These are phyloP conservation scores for Gavia stellata DNA, from an alignment of 2,113 vertebrate genomes.

Conservation along the genomic window DNA sequence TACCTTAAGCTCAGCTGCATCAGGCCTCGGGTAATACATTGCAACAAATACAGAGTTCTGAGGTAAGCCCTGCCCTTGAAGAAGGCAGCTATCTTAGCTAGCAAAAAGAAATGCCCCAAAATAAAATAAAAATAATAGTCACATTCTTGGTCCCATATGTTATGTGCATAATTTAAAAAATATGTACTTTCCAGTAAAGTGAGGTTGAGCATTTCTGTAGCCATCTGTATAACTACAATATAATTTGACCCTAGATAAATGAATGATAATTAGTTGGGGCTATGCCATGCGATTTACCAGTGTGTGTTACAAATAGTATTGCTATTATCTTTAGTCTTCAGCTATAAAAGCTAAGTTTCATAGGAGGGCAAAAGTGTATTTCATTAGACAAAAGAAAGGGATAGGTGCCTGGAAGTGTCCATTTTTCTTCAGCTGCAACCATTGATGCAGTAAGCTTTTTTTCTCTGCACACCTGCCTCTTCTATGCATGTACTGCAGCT, in stretches of 20 bases:
- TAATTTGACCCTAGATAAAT: not conserved
- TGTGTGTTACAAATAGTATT: not conserved
- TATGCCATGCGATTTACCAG: not conserved
- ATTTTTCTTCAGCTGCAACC: not conserved
- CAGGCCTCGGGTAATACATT: not conserved
- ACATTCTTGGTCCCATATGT: not conserved
- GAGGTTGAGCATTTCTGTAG: not conserved
- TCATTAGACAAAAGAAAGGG: not conserved
- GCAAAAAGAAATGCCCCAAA: not conserved
- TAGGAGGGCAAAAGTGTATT: not conserved
- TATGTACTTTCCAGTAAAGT: not conserved
- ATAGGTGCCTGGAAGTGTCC: not conserved
- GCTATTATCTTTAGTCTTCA: not conserved
- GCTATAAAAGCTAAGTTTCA: not conserved
- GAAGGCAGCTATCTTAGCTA: not conserved
- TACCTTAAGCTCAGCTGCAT: not conserved
- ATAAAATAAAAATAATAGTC: not conserved
- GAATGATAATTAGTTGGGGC: not conserved
- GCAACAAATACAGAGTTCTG: not conserved
- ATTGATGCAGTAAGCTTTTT: not conserved
- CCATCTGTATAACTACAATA: not conserved
- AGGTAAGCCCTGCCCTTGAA: not conserved
- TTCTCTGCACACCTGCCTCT: not conserved
- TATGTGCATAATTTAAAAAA: not conserved
- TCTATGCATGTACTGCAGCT: no score